Conservation (phyloP, 2,113 vertebrate genomes). For the Sakesphorus luctuosus region DNA sequence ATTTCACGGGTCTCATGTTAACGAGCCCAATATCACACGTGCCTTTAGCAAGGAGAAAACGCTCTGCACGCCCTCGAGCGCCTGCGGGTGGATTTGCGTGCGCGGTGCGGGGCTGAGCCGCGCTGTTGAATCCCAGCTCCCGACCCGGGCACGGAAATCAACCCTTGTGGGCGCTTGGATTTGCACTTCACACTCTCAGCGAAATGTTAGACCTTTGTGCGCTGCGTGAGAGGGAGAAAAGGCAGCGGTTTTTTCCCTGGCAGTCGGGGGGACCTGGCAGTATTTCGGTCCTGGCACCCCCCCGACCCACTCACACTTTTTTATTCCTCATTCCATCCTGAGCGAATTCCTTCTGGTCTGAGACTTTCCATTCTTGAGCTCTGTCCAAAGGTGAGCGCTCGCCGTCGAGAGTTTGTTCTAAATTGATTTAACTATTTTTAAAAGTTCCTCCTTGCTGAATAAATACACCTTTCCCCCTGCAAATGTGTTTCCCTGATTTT, state of each 20-base stretch:
- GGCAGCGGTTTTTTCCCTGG: not conserved
- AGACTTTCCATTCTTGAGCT: constrained; percentile 65
- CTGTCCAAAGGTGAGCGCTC: constrained; percentile 27
- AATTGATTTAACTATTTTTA: constrained; percentile 62
- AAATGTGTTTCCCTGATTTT: constrained; percentile 12
- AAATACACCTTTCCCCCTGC: constrained; percentile 32
- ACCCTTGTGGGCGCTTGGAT: not conserved
- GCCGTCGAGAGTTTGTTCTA: constrained; percentile 13
- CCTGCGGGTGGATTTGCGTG: not conserved
- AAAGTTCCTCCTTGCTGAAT: constrained; percentile 25
- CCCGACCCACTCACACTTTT: not conserved
- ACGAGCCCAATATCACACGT: not conserved
- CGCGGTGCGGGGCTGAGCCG: not conserved
- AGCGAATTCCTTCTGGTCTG: constrained; percentile 51
- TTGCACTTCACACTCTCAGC: constrained; percentile 31
- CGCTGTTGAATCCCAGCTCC: not conserved
- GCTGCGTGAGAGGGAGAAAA: not conserved
- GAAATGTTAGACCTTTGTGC: not conserved
- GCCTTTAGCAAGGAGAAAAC: not conserved
- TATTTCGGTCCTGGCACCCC: constrained; percentile 8
- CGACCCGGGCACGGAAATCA: not conserved
- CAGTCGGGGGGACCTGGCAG: not conserved
- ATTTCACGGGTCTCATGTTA: not conserved
- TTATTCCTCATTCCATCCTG: constrained; percentile 41
- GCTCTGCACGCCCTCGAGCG: not conserved